These are phyloP conservation scores for Pteromalus puparum DNA, from an alignment of 1,140 invertebrate genomes.

Conservation along the genomic window DNA sequence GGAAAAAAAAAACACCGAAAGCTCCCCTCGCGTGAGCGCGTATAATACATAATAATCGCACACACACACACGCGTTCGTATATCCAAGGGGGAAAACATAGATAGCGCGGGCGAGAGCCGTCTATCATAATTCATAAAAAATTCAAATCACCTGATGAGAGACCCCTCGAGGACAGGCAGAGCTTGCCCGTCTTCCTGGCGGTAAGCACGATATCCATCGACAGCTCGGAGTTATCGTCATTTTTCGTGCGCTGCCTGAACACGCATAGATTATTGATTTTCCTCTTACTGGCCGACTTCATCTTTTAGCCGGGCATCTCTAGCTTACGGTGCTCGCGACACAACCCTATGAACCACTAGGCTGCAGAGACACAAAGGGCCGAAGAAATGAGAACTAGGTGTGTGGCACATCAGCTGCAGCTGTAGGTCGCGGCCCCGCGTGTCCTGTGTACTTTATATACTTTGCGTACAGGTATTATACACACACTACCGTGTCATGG, in stretches of 20 bases:
- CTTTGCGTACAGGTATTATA: no score
- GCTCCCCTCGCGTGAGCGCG: not conserved
- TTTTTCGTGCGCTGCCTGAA: constrained; percentile 82
- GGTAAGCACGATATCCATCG: constrained; percentile 83
- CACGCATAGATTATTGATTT: constrained; percentile 76
- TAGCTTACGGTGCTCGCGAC: not conserved
- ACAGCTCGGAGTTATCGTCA: constrained; percentile 81
- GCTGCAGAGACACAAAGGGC: not conserved
- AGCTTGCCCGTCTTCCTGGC: constrained; percentile 87
- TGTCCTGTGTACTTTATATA: no score
- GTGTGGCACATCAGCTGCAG: not conserved
- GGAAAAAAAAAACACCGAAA: not conserved
- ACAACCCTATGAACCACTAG: not conserved
- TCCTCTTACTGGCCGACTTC: constrained; percentile 38
- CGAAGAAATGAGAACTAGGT: not conserved
- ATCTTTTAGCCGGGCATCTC: constrained; percentile 24
- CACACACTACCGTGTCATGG: not conserved
- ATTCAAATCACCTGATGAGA: constrained; percentile 80
- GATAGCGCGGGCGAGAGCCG: not conserved
- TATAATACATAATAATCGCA: not conserved
- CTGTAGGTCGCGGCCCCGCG: not conserved
- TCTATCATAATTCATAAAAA: not conserved
- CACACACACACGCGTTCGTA: not conserved
- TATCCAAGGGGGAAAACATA: not conserved
- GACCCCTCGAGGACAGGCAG: constrained; percentile 84